Conservation (phyloP, 2,113 vertebrate genomes). For the Paracanthobrama guichenoti region DNA sequence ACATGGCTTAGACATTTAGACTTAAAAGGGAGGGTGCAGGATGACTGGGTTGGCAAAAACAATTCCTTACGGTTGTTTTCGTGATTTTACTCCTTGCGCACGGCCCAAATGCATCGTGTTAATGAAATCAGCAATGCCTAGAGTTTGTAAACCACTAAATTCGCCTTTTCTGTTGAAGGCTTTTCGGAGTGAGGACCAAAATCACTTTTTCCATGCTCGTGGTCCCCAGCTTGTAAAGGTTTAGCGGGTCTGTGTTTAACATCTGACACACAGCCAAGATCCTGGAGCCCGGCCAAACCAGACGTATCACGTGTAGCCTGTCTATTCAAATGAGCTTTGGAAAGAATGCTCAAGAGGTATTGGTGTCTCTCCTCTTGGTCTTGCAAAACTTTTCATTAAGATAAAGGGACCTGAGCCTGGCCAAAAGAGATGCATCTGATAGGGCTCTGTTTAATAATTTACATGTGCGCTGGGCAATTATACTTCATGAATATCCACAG, state of each 20-base stretch:
- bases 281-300: slow-evolving; percentile 69
- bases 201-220: slow-evolving; percentile 73
- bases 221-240: slow-evolving; percentile 73
- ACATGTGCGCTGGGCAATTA: slow-evolving; percentile 73
- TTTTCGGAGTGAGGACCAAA: slow-evolving; percentile 63
- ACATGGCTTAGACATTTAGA: slow-evolving; percentile 3
- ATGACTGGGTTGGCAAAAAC: neutral
- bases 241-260: slow-evolving; percentile 77
- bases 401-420: slow-evolving; percentile 62
- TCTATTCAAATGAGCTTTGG: slow-evolving; percentile 69
- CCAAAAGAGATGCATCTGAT: slow-evolving; percentile 75
- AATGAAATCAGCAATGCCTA: slow-evolving; percentile 44
- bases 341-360: slow-evolving; percentile 65
- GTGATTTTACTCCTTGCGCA: neutral
- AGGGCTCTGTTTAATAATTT: slow-evolving; percentile 78
- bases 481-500: slow-evolving; percentile 76
- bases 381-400: slow-evolving; percentile 76
- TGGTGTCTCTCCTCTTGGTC: slow-evolving; percentile 61
- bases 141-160: slow-evolving; percentile 22
- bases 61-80: slow-evolving; percentile 32
- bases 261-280: slow-evolving; percentile 75
- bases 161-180: slow-evolving; percentile 55
- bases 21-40: neutral
- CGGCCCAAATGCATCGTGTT: slow-evolving; percentile 32
- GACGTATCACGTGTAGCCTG: slow-evolving; percentile 69